These are phyloP conservation scores for Ambastaia sidthimunki DNA, from an alignment of 2,797 vertebrate genomes.

Conservation along the genomic window DNA sequence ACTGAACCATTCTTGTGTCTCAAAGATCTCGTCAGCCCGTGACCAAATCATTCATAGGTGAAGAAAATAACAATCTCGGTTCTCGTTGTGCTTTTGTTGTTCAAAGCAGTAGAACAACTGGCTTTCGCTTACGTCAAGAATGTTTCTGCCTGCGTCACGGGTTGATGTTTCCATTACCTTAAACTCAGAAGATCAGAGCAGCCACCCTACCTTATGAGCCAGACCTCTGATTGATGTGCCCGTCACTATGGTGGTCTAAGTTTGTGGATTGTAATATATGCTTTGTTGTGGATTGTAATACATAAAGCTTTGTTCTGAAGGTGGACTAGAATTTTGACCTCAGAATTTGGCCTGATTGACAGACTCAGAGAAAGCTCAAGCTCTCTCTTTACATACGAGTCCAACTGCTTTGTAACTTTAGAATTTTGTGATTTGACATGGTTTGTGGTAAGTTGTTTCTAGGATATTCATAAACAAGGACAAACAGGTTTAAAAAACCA, in stretches of 20 bases:
- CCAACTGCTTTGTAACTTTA: constrained; percentile 20
- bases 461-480: neutral
- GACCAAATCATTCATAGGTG: constrained; percentile 18
- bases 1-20: constrained; percentile 20
- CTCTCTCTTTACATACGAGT: constrained; percentile 14
- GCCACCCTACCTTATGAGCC: constrained; percentile 29
- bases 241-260: constrained; percentile 12
- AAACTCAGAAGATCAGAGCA: constrained; percentile 34
- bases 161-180: constrained; percentile 44
- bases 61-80: constrained; percentile 26
- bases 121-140: constrained; percentile 43
- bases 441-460: neutral
- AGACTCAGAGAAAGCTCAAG: constrained; percentile 15
- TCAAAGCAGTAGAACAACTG: constrained; percentile 27
- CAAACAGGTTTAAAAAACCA: constrained; percentile 5
- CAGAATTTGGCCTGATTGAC: constrained; percentile 21
- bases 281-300: constrained; percentile 13
- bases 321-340: constrained; percentile 20
- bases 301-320: constrained; percentile 32
- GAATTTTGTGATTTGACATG: constrained; percentile 9
- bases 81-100: constrained; percentile 20
- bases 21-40: constrained; percentile 42
- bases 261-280: constrained; percentile 25
- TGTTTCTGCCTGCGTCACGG: constrained; percentile 31
- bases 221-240: constrained; percentile 28